These are phyloP conservation scores for Chloromyia formosa DNA, from an alignment of 2,888 invertebrate species.

Conservation along the genomic window DNA sequence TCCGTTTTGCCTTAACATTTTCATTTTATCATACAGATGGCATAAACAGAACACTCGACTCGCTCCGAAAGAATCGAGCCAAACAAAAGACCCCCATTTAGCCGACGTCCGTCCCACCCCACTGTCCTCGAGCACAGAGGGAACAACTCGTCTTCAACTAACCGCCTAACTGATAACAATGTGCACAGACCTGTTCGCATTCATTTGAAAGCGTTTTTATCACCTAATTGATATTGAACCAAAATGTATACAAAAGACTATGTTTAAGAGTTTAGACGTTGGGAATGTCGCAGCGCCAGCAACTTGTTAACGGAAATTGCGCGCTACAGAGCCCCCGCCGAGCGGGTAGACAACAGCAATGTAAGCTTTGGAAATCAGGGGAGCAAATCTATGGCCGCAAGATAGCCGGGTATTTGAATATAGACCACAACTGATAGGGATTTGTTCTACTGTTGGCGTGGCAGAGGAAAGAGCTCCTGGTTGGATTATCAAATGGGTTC, in stretches of 20 bases:
- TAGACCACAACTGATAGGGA: too few relatives aligned
- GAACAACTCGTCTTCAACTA: neutral
- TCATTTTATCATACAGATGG: too few relatives aligned
- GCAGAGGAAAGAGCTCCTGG: too few relatives aligned
- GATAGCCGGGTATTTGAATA: too few relatives aligned
- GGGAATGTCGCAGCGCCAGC: too few relatives aligned
- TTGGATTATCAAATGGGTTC: too few relatives aligned
- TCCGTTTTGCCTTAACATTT: too few relatives aligned
- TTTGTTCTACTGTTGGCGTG: too few relatives aligned
- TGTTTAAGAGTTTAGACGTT: neutral
- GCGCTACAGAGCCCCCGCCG: neutral
- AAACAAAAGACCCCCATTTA: neutral
- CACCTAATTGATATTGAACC: constrained; percentile 20
- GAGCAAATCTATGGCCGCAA: too few relatives aligned
- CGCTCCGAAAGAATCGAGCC: neutral
- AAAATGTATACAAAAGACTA: neutral
- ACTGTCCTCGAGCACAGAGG: neutral
- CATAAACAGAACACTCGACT: too few relatives aligned
- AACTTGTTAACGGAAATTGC: neutral
- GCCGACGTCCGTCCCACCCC: neutral
- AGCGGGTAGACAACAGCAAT: too few relatives aligned
- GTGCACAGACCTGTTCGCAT: neutral
- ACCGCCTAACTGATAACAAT: constrained; percentile 24
- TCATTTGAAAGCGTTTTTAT: constrained; percentile 13
- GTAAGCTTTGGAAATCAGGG: too few relatives aligned